A percentile compares a stretch with the other conserved stretches of the same genome.
Evolutionary conservation across 2,113 vertebrate genomes (phyloP).

Genomic region (Tichodroma muraria): DNA sequence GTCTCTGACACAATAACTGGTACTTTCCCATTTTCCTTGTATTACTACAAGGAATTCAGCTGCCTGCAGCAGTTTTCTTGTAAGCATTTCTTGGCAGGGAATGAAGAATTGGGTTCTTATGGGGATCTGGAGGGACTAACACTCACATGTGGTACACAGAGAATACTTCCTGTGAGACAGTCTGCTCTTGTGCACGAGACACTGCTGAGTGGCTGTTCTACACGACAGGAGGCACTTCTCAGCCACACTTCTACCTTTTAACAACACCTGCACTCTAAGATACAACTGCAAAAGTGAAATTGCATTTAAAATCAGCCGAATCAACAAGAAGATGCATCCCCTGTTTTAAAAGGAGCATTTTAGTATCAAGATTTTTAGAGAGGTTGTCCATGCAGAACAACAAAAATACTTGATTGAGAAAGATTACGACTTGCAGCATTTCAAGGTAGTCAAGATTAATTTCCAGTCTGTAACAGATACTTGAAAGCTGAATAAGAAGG

Average conservation of each 20-base stretch:
- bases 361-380: background rate
- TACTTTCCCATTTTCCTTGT: background rate
- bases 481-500: background rate
- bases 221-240: background rate
- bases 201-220: background rate
- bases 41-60: background rate
- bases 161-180: background rate
- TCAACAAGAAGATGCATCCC: background rate
- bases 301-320: background rate
- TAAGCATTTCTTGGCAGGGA: background rate
- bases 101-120: background rate
- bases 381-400: background rate
- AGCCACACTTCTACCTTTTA: background rate
- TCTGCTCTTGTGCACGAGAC: background rate
- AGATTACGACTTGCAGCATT: background rate
- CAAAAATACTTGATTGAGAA: background rate
- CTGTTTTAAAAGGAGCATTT: background rate
- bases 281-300: background rate
- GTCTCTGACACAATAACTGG: background rate
- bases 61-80: background rate
- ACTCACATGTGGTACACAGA: background rate
- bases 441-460: background rate
- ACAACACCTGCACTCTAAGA: background rate
- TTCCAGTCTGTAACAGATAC: background rate
- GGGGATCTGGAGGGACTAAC: background rate